Conservation (phyloP, 2,888 invertebrate species). For the Drosophila aldrichi region DNA sequence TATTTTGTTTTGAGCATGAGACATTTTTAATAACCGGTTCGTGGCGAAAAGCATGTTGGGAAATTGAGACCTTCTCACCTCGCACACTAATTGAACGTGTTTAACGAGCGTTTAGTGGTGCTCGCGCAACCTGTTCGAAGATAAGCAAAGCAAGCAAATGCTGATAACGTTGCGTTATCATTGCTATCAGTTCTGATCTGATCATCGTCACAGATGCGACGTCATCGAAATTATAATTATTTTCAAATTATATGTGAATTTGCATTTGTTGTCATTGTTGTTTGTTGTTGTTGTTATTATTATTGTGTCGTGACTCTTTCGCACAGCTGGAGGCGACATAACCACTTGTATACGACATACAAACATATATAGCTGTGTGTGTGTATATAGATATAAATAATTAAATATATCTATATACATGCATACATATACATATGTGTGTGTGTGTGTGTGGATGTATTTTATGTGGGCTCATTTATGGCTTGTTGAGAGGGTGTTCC, state of each 20-base stretch:
- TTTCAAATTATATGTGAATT: constrained; percentile 21
- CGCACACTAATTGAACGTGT: constrained; percentile 49
- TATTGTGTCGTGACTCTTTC: constrained; percentile 9
- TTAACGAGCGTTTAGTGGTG: constrained; percentile 48
- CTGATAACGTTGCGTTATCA: constrained; percentile 34
- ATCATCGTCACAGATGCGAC: constrained; percentile 9
- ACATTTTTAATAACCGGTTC: constrained; percentile 10
- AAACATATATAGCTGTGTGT: neutral
- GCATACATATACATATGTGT: neutral
- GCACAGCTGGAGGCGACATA: constrained; percentile 27
- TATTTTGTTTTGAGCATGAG: neutral
- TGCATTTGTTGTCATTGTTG: neutral
- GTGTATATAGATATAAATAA: too few species aligned
- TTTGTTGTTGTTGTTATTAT: neutral
- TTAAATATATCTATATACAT: neutral
- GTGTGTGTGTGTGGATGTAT: neutral
- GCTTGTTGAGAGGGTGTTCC: constrained; percentile 9
- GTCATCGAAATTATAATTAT: constrained; percentile 27
- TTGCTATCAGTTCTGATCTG: neutral
- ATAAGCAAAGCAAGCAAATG: constrained; percentile 27
- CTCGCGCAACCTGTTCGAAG: constrained; percentile 17
- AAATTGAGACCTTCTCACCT: constrained; percentile 34
- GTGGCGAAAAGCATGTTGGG: constrained; percentile 6
- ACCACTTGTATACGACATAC: neutral
- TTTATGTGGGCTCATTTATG: constrained; percentile 27